Base-by-base conservation (phyloP, 2,113 vertebrate species). In the Pampusana beccarii region DNA sequence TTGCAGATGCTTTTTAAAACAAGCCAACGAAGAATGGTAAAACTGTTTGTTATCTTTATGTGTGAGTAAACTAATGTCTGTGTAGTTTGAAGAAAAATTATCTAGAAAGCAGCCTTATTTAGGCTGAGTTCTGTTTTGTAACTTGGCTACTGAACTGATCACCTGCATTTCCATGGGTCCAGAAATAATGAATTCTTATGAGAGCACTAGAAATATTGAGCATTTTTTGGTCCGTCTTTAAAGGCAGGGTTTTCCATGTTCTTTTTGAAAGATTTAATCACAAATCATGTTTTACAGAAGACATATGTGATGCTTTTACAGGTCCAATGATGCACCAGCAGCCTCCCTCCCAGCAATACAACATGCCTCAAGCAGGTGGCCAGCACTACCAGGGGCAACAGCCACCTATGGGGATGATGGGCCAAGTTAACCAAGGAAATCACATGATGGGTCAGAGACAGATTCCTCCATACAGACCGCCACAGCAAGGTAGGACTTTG, bases 241-340 rank as follows among this genome's bases (percentile, higher is more conserved):
- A 74, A 84, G 17, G 8, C 1, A 65, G 24, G 0, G 3, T 19
- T 86, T 88, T 86, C 51, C 6, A 1, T 18, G 6, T 66, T 86
- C 8, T 73, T 73, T 34, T 51, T 44, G 36, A 60, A 78, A 36
- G 36, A 31, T 50, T 42, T 73, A 73, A 28, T 77, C 8, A 7
- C 28, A 53, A 34, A 10, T 81, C 0, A 2, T 13, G 15, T 62
- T 3, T 81, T 71, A n/a, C 1, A 4, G 67, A 56, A 60, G 33
- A 34, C 9, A 5, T 33, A 21, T 26, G 66, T 65, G 21, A 25
- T 86, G 1, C 29, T 88, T 65, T 16, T 71, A 6, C 96, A 99
- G 99, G 99, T 93, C 99, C 99, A 85, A 99, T 99, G 98, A 99
- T 99, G 98, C 99, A 99, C 96, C 99, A 99, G 97, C 99, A 99